A percentile compares a stretch with the other conserved stretches of the same genome.
phyloP scores from a whole-genome alignment of 2,797 vertebrate genomes.

The Gambelia wislizenii region DNA sequence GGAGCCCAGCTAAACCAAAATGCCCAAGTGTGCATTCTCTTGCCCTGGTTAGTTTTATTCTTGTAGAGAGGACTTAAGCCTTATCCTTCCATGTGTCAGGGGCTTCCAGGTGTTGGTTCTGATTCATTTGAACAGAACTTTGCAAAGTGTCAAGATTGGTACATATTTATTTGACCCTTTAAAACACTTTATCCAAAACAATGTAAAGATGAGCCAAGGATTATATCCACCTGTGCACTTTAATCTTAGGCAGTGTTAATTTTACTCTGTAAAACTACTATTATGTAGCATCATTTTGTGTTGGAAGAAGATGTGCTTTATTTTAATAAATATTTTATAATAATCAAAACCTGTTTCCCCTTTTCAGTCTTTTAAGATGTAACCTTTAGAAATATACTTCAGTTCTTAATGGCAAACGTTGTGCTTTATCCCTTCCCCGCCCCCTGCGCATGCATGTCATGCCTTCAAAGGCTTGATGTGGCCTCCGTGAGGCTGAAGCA shows the following conservation, averaged over 20 bases:
- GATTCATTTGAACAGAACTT: slow-evolving; percentile 15
- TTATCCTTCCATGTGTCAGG: slow-evolving; percentile 25
- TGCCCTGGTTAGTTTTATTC: background rate
- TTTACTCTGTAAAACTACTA: background rate
- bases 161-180: background rate
- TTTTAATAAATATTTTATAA: slow-evolving; percentile 46
- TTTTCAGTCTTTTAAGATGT: slow-evolving; percentile 8
- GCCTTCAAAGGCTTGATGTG: background rate
- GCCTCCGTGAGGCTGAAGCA: background rate
- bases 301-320: slow-evolving; percentile 8
- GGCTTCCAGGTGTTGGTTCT: background rate
- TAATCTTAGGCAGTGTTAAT: background rate
- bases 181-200: slow-evolving; percentile 12
- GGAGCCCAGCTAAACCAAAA: background rate
- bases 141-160: background rate
- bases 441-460: too few species aligned
- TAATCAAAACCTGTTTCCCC: slow-evolving; percentile 1
- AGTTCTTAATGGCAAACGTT: background rate
- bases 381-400: background rate
- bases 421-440: background rate
- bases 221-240: background rate
- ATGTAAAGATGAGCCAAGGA: background rate
- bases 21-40: too few species aligned
- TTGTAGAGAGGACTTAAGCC: background rate
- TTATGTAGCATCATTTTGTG: slow-evolving; percentile 24